Evolutionary conservation across 2,888 invertebrate species (phyloP).

Genomic region (Nyleta sp.): DNA sequence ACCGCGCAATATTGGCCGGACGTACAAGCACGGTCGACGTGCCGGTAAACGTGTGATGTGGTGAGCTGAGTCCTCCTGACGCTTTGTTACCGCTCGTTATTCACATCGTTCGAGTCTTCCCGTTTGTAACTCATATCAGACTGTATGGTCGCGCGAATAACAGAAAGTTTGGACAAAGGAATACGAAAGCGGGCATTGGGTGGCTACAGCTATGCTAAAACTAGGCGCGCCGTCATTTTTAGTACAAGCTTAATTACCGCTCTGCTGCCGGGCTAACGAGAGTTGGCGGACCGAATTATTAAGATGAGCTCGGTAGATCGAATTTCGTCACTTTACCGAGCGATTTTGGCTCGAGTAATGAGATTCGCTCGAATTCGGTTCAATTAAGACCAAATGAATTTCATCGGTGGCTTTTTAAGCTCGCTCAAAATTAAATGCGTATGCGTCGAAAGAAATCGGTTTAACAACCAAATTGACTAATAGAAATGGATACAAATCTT

Average conservation of each 20-base stretch:
- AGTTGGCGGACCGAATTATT: conserved; percentile 1
- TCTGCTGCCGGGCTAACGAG: conserved; percentile 2
- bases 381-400: no score
- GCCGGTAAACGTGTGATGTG: conserved; percentile 73
- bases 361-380: no score
- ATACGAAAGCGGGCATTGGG: conserved; percentile 43
- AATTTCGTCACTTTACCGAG: neutral
- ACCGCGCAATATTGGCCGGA: conserved; percentile 76
- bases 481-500: no score
- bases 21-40: conserved; percentile 66
- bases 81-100: conserved; percentile 72
- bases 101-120: conserved; percentile 73
- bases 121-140: conserved; percentile 62
- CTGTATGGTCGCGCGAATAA: conserved; percentile 52
- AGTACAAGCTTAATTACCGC: conserved; percentile 28
- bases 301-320: neutral
- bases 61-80: conserved; percentile 67
- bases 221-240: conserved; percentile 34
- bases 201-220: conserved; percentile 17
- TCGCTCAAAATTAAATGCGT: no score
- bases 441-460: no score
- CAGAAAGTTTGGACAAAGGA: conserved; percentile 61
- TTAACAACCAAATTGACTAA: no score
- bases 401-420: no score
- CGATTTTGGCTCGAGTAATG: neutral